These are phyloP conservation scores for Cyclopterus lumpus DNA, from an alignment of 2,797 vertebrate genomes.

Conservation along the genomic window DNA sequence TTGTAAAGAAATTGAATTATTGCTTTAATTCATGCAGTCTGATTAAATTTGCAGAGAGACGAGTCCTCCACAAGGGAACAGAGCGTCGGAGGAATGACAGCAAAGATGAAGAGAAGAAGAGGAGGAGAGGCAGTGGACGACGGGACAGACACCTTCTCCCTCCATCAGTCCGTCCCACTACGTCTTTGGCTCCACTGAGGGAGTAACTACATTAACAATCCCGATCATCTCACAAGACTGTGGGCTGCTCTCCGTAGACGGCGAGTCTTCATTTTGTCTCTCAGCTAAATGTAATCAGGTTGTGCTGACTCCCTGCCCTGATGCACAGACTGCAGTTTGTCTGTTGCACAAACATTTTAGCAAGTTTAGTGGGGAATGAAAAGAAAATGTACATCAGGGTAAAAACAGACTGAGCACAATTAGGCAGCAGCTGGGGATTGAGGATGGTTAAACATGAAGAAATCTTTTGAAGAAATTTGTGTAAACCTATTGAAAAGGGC, in stretches of 20 bases:
- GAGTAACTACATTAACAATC: conserved; percentile 77
- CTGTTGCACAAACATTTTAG: conserved; percentile 29
- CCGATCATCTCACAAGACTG: conserved; percentile 68
- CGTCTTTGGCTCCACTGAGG: conserved; percentile 63
- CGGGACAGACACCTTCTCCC: conserved; percentile 50
- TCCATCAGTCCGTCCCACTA: conserved; percentile 47
- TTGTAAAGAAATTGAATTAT: conserved; percentile 87
- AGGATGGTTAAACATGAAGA: conserved; percentile 33
- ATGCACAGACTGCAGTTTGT: conserved; percentile 17
- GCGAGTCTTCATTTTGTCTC: conserved; percentile 66
- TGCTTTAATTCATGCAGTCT: conserved; percentile 86
- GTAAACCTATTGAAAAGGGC: conserved; percentile 40
- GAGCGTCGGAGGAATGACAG: conserved; percentile 56
- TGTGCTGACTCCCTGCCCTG: conserved; percentile 48
- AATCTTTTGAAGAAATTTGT: conserved; percentile 33
- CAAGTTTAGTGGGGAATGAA: conserved; percentile 25
- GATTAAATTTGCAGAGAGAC: conserved; percentile 81
- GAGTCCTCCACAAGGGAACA: conserved; percentile 73
- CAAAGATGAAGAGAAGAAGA: conserved; percentile 28
- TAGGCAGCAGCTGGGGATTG: conserved; percentile 12
- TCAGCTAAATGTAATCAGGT: conserved; percentile 73
- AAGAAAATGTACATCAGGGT: conserved; percentile 7
- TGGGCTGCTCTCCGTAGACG: conserved; percentile 54
- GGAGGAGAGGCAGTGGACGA: conserved; percentile 14
- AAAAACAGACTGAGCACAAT: conserved; percentile 28